Percentiles rank a stretch among this genome's conserved stretches.
These are phyloP conservation scores for Casuarius casuarius DNA, from an alignment of 2,113 vertebrate species.

Conservation along the genomic window DNA sequence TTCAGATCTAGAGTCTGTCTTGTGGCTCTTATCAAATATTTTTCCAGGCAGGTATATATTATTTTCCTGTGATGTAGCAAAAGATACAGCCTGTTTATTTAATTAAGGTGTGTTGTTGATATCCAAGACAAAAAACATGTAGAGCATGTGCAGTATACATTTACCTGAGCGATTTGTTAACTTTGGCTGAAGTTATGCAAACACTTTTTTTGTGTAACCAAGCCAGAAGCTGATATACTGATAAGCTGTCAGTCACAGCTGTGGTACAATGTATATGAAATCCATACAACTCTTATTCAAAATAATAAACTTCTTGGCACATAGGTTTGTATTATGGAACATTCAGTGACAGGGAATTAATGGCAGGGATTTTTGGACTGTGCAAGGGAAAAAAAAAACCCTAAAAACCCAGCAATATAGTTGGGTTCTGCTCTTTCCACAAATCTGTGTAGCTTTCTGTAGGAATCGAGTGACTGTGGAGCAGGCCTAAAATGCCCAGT, in stretches of 20 bases:
- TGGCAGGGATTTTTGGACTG: neutral
- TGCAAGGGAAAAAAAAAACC: neutral
- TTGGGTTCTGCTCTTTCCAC: neutral
- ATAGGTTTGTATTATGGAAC: neutral
- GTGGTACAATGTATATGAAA: neutral
- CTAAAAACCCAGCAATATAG: neutral
- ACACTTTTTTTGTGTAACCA: neutral
- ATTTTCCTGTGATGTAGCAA: neutral
- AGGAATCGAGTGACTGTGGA: neutral
- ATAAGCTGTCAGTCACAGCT: neutral
- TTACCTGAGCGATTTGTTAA: neutral
- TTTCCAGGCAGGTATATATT: neutral
- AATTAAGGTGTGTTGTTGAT: neutral
- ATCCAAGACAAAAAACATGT: neutral
- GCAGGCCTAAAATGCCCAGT: neutral
- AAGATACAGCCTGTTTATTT: neutral
- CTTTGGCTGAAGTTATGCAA: neutral
- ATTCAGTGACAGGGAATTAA: neutral
- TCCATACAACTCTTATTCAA: neutral
- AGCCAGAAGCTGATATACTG: neutral
- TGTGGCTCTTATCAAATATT: neutral
- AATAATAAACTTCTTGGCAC: neutral
- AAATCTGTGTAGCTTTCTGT: neutral
- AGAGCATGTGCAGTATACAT: neutral
- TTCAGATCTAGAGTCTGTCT: neutral